Conservation (phyloP, 2,797 vertebrate species). For the Dicrostonyx torquatus region DNA sequence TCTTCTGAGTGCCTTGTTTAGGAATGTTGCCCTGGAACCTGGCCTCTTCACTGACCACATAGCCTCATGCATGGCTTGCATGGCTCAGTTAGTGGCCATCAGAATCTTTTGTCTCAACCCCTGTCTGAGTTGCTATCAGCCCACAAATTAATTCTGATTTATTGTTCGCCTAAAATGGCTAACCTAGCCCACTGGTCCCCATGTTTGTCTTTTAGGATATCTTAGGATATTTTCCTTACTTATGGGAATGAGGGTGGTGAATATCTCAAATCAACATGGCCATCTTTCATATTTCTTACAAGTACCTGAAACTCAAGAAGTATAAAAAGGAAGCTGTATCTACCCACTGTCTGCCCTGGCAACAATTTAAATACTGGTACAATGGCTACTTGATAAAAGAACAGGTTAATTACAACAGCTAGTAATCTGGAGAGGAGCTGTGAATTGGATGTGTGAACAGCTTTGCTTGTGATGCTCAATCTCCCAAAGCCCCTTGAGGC, state of each 20-base stretch:
- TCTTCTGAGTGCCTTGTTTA: neutral
- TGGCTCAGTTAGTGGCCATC: neutral
- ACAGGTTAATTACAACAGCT: neutral
- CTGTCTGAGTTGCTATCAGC: neutral
- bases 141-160: slow-evolving; percentile 20
- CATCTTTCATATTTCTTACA: neutral
- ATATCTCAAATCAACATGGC: neutral
- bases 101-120: neutral
- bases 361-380: slow-evolving; percentile 10
- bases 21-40: neutral
- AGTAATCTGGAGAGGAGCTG: neutral
- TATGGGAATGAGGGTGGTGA: neutral
- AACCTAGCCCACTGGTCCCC: neutral
- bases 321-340: neutral
- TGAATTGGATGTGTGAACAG: neutral
- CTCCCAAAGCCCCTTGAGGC: slow-evolving; percentile 7
- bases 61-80: neutral
- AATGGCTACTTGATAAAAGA: slow-evolving; percentile 28
- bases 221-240: slow-evolving; percentile 1
- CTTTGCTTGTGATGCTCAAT: neutral
- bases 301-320: neutral
- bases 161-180: neutral
- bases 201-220: slow-evolving; percentile 3
- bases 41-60: neutral
- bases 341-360: neutral